These are phyloP conservation scores for Axea sp. DNA, from an alignment of 2,888 invertebrate genomes.

Conservation along the genomic window DNA sequence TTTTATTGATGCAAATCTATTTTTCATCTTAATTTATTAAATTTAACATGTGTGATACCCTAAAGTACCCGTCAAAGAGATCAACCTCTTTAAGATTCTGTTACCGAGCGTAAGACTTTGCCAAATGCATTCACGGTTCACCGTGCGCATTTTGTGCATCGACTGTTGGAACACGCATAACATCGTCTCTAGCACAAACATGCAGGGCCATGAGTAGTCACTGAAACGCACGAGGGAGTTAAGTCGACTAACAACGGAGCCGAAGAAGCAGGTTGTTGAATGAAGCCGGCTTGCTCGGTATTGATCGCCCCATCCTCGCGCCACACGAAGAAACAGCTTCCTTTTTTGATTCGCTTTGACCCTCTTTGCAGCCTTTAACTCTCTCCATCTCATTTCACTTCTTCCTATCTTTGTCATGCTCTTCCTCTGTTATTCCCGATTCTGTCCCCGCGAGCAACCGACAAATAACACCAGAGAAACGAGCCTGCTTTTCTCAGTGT, in stretches of 20 bases:
- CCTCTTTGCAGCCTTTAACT: constrained; percentile 19
- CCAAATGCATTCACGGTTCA: constrained; percentile 19
- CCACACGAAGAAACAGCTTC: constrained; percentile 20
- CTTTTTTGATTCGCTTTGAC: constrained; percentile 26
- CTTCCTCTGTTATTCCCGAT: background rate
- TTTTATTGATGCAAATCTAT: too few species aligned
- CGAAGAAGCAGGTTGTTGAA: constrained; percentile 9
- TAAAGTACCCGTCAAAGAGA: too few species aligned
- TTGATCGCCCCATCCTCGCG: constrained; percentile 40
- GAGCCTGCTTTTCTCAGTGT: constrained; percentile 24
- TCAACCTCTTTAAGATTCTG: too few species aligned
- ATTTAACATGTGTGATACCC: too few species aligned
- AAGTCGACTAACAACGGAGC: constrained; percentile 10
- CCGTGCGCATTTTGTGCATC: constrained; percentile 12
- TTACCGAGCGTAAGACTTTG: background rate
- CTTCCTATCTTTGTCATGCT: background rate
- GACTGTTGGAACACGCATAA: constrained; percentile 8
- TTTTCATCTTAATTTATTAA: too few species aligned
- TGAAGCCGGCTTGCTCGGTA: constrained; percentile 19
- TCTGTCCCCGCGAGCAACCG: too few species aligned
- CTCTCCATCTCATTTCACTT: background rate
- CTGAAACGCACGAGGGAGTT: constrained; percentile 22
- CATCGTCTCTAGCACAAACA: too few species aligned
- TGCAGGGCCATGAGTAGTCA: constrained; percentile 1
- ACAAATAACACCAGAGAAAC: background rate